These are phyloP conservation scores for Rachycentron canadum DNA, from an alignment of 2,797 vertebrate genomes.

Conservation along the genomic window DNA sequence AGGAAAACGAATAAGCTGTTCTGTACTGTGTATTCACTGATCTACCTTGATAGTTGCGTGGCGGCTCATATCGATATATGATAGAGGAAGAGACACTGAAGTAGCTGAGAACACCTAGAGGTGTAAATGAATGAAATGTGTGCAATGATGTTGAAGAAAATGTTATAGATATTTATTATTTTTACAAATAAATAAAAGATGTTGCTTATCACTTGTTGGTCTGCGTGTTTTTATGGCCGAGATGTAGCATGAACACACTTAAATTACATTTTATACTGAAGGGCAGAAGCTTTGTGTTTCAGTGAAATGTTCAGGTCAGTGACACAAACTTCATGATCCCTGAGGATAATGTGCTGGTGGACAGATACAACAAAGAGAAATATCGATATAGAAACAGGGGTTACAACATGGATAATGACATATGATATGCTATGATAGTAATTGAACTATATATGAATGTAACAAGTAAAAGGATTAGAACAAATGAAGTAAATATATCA, in stretches of 20 bases:
- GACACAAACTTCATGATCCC: not conserved
- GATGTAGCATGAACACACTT: no score
- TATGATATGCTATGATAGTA: not conserved
- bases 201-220: slow-evolving; percentile 8
- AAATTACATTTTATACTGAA: not conserved
- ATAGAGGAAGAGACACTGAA: slow-evolving; percentile 26
- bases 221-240: not conserved
- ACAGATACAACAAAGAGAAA: not conserved
- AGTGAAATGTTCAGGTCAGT: not conserved
- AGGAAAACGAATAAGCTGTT: slow-evolving; percentile 40
- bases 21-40: slow-evolving; percentile 31
- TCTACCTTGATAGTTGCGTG: slow-evolving; percentile 25
- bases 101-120: not conserved
- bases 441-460: not conserved
- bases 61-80: slow-evolving; percentile 17
- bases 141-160: slow-evolving; percentile 41
- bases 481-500: not conserved
- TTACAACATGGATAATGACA: no score
- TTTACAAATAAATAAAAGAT: slow-evolving; percentile 76
- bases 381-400: not conserved
- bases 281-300: not conserved
- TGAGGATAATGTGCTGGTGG: not conserved
- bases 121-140: slow-evolving; percentile 43
- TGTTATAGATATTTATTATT: slow-evolving; percentile 68
- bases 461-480: not conserved